These are phyloP conservation scores for Linnaemya tessellans DNA, from an alignment of 2,888 invertebrate species.

Conservation along the genomic window DNA sequence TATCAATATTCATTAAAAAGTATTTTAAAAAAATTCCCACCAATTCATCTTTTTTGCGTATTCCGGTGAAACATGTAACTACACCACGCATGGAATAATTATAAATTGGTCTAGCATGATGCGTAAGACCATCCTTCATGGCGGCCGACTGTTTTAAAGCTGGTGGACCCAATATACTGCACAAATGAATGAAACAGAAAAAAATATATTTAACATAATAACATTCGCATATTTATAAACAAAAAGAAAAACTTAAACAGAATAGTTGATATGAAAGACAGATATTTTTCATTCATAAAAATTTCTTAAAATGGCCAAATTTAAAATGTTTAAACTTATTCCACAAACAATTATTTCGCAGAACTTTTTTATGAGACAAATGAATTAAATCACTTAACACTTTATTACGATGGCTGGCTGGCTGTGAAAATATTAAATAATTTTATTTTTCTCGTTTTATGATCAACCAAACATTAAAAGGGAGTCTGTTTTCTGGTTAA, in stretches of 20 bases:
- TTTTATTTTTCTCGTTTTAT: constrained; percentile 1
- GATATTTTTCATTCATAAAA: constrained; percentile 27
- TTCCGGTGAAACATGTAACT: constrained; percentile 96
- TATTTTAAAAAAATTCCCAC: constrained; percentile 83
- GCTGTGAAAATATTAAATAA: constrained; percentile 25
- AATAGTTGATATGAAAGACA: constrained; percentile 6
- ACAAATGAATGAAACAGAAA: constrained; percentile 33
- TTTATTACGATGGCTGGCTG: constrained; percentile 14
- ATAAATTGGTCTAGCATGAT: constrained; percentile 92
- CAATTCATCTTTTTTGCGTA: constrained; percentile 94
- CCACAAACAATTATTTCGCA: constrained; percentile 31
- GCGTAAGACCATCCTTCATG: constrained; percentile 88
- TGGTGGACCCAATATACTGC: constrained; percentile 90
- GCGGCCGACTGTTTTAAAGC: constrained; percentile 90
- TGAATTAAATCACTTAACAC: constrained; percentile 48
- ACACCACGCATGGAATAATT: constrained; percentile 94
- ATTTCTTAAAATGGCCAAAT: not conserved
- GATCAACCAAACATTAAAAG: constrained; percentile 28
- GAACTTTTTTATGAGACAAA: constrained; percentile 37
- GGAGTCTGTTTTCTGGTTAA: not conserved
- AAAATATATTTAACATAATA: not conserved
- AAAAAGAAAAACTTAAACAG: not conserved
- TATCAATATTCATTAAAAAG: constrained; percentile 6
- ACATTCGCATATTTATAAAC: not conserved
- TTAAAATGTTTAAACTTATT: not conserved